These are phyloP conservation scores for Melanotaenia boesemani DNA, from an alignment of 2,797 vertebrate species.

Conservation along the genomic window DNA sequence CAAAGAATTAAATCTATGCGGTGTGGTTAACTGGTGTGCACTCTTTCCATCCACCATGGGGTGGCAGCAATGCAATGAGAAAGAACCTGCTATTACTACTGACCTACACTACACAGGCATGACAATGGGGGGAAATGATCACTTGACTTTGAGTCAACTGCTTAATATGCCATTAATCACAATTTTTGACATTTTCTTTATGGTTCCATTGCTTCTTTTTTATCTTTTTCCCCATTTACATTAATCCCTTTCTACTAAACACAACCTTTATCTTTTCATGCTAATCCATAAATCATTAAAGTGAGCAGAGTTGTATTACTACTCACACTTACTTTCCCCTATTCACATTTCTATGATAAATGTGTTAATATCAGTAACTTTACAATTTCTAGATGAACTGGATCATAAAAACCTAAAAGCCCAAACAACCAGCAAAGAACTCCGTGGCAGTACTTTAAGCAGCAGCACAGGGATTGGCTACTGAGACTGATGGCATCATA, in stretches of 20 bases:
- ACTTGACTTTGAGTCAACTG: conserved; percentile 3
- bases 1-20: background rate
- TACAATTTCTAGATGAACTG: conserved; percentile 25
- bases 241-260: background rate
- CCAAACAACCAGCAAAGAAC: conserved; percentile 29
- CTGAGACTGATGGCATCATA: conserved; percentile 56
- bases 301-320: conserved; percentile 12
- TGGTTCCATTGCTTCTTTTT: background rate
- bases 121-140: conserved; percentile 7
- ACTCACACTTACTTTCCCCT: background rate
- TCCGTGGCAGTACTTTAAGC: conserved; percentile 44
- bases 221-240: background rate
- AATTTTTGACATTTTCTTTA: background rate
- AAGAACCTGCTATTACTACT: conserved; percentile 5
- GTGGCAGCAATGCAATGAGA: conserved; percentile 71
- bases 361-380: conserved; percentile 53
- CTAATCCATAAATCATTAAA: conserved; percentile 7
- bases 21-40: conserved; percentile 31
- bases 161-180: conserved; percentile 3
- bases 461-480: conserved; percentile 34
- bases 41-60: conserved; percentile 48
- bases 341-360: conserved; percentile 47
- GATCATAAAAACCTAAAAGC: conserved; percentile 51
- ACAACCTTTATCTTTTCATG: background rate
- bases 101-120: background rate